Evolutionary conservation across 2,888 invertebrate species (phyloP).

Genomic region (Sphaerolaimus hirsutus): DNA sequence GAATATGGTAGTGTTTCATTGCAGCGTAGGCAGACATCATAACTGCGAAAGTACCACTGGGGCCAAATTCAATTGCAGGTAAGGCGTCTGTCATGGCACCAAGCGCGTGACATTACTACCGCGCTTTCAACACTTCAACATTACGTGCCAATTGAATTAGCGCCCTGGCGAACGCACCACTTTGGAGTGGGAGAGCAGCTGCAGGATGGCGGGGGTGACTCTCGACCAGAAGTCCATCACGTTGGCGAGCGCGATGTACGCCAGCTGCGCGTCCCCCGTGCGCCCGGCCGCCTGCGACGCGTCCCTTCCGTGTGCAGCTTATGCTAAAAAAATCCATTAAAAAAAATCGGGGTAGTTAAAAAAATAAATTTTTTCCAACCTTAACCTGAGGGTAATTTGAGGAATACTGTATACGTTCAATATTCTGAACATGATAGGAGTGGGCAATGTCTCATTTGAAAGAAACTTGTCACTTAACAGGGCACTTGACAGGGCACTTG

Average conservation of each 20-base stretch:
- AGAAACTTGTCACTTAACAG: too few relatives aligned
- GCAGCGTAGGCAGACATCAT: too few relatives aligned
- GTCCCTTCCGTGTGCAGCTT: conserved; percentile 1
- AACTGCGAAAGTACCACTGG: too few relatives aligned
- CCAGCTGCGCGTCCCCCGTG: conserved; percentile 2
- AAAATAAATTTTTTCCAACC: too few relatives aligned
- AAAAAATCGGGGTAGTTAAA: neutral
- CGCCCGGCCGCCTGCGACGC: neutral
- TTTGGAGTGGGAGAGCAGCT: conserved; percentile 69
- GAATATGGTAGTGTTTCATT: too few relatives aligned
- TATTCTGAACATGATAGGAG: neutral
- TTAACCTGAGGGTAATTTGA: too few relatives aligned
- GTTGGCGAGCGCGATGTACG: conserved; percentile 29
- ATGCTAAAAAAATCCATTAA: neutral
- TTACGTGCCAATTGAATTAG: too few relatives aligned
- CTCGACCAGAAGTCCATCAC: conserved; percentile 95
- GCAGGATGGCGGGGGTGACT: conserved; percentile 77
- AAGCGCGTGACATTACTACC: too few relatives aligned
- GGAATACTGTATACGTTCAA: neutral
- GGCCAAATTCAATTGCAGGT: too few relatives aligned
- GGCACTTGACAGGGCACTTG: too few relatives aligned
- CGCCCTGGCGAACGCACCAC: conserved; percentile 41
- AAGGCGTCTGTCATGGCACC: too few relatives aligned
- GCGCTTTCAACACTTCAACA: too few relatives aligned
- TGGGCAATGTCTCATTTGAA: conserved; percentile 8